Evolutionary conservation across 1,140 invertebrate genomes (phyloP).

Genomic region (Heliconius hermathena): DNA sequence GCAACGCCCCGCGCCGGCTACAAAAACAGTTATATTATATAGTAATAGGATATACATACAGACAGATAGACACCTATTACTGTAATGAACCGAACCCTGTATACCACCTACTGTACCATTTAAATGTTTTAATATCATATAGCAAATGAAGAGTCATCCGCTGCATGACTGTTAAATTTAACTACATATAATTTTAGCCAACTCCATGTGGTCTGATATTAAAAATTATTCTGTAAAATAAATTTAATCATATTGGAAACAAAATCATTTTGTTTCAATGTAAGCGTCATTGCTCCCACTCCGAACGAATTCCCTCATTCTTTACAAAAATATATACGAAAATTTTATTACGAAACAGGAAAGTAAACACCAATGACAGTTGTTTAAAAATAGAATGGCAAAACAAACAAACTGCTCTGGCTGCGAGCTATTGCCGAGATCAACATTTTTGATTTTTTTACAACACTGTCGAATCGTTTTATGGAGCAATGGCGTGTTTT

Average conservation of each 20-base stretch:
- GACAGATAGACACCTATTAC: slow-evolving; percentile 21
- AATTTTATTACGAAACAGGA: slow-evolving; percentile 33
- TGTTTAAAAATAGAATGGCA: slow-evolving; percentile 48
- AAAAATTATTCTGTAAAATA: neutral
- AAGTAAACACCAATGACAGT: slow-evolving; percentile 41
- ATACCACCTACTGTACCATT: slow-evolving; percentile 30
- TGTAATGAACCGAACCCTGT: slow-evolving; percentile 21
- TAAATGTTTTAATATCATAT: neutral
- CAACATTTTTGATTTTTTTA: slow-evolving; percentile 54
- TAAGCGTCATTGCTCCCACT: neutral
- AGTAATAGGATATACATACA: slow-evolving; percentile 23
- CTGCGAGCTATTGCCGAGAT: slow-evolving; percentile 50
- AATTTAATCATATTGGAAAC: neutral
- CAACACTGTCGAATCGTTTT: slow-evolving; percentile 49
- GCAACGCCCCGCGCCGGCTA: slow-evolving; percentile 38
- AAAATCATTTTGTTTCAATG: neutral
- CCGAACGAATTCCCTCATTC: neutral
- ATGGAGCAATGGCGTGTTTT: slow-evolving; percentile 50
- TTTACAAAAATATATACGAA: slow-evolving; percentile 17
- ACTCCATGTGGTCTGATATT: neutral
- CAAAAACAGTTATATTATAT: slow-evolving; percentile 36
- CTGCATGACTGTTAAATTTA: slow-evolving; percentile 31
- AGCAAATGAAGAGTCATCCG: slow-evolving; percentile 24
- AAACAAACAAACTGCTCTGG: slow-evolving; percentile 48
- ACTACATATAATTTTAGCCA: slow-evolving; percentile 7